Conservation (phyloP, 2,113 vertebrate genomes). For the Sebastes fasciatus region DNA sequence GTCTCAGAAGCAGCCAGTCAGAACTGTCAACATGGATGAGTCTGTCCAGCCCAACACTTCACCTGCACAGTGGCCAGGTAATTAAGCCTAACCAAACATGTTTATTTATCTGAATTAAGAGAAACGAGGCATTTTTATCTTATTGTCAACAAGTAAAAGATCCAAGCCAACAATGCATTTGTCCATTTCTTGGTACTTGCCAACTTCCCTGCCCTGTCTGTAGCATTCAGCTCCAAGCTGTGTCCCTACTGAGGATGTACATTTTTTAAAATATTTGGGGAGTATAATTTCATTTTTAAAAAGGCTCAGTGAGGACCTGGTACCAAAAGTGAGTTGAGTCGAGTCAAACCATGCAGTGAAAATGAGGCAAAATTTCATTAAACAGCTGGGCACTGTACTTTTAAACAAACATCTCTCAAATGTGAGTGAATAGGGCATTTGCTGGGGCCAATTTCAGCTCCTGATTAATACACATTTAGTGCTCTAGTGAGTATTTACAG, state of each 20-base stretch:
- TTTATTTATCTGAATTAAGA: not conserved
- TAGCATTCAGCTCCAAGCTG: not conserved
- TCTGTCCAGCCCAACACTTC: constrained; percentile 92
- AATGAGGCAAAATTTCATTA: not conserved
- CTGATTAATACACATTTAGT: no score
- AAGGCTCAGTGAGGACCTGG: not conserved
- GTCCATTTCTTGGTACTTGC: no score
- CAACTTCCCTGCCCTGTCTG: no score
- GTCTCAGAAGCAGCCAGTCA: constrained; percentile 86
- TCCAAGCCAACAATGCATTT: no score
- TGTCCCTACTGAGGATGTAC: not conserved
- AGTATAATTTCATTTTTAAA: not conserved
- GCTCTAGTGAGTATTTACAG: not conserved
- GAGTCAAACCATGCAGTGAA: not conserved
- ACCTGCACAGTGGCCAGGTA: constrained; percentile 98
- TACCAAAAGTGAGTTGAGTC: not conserved
- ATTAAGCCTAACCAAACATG: not conserved
- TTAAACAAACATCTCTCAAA: not conserved
- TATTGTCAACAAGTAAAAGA: not conserved
- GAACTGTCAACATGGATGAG: constrained; percentile 90
- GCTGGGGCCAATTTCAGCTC: no score
- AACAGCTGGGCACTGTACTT: not conserved
- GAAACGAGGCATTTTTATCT: not conserved
- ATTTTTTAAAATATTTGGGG: not conserved
- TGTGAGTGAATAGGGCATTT: not conserved